Conservation (phyloP, 2,113 vertebrate species). For the Machaerirhynchus nigripectus region DNA sequence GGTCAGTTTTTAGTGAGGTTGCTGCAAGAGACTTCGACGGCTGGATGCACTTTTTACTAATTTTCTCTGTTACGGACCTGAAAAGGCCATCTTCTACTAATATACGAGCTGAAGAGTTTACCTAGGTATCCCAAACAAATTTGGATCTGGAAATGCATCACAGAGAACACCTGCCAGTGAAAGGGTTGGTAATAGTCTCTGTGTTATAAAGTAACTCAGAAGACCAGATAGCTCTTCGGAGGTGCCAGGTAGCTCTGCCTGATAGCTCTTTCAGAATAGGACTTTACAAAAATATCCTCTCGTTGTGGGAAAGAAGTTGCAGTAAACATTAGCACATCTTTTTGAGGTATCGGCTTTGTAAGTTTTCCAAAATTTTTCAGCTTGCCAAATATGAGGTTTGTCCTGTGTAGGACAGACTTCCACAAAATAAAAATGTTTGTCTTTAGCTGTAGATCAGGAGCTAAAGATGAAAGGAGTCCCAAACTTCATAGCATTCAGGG, state of each 20-base stretch:
- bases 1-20: background rate
- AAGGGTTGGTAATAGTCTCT: background rate
- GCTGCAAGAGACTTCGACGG: background rate
- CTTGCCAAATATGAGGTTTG: background rate
- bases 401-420: background rate
- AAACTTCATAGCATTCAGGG: background rate
- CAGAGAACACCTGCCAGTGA: background rate
- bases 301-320: background rate
- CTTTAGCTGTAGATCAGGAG: background rate
- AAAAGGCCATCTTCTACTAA: background rate
- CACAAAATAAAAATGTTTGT: background rate
- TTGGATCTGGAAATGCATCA: background rate
- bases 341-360: background rate
- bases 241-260: background rate
- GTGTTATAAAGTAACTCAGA: background rate
- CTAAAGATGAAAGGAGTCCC: background rate
- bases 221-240: background rate
- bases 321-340: background rate
- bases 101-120: background rate
- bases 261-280: background rate
- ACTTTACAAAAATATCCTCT: background rate
- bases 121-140: background rate
- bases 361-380: background rate
- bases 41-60: background rate
- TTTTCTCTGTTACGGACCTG: background rate